Evolutionary conservation across 2,797 vertebrate species (phyloP), one percentile per base, ranked within the genome.

Genomic region (Ataeniobius toweri): DNA sequence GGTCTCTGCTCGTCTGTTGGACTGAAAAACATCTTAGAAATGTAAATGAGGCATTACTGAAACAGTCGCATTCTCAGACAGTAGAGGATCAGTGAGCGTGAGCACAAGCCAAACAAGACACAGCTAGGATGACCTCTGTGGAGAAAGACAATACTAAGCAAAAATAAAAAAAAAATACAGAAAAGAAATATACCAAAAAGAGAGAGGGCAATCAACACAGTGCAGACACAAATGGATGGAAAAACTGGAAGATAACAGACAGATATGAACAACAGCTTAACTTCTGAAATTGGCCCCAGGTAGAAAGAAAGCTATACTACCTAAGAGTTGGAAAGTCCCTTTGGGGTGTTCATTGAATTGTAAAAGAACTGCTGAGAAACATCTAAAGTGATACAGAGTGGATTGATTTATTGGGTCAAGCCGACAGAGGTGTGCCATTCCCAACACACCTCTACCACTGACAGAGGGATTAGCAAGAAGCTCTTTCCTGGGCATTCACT

Each of bases 391-490:
- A 92, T 86, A 85, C 83, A 91, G 88, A 91, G 79, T 80, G 76
- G 75, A 89, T 75, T 85, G 88, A 93, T 94, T 92, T 91, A 94
- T 89, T 90, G 89, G 88, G 86, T 90, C 91, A 89, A 69, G 81
- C 85, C 87, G 83, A 86, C 63, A 13, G 83, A 89, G 86, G 88
- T 91, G 87, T 90, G 88, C 79, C 73, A 44, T 91, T 91, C 88
- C 83, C 63, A 28, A 91, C 91, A 89, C 86, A 74, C 83, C 87
- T 86, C 83, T 51, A 85, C 85, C 88, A 86, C 82, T 89, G 87
- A 90, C 79, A 71, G 86, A 74, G 77, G 90, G 89, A 91, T 93
- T 90, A 94, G 81, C 83, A 14, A 69, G 22, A 61, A 69, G 74
- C 50, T 83, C 65, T 86, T 77, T 91, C 85, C 85, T 72, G 78